Base-by-base conservation (phyloP, 2,888 invertebrate genomes). In the Panorpa germanica region DNA sequence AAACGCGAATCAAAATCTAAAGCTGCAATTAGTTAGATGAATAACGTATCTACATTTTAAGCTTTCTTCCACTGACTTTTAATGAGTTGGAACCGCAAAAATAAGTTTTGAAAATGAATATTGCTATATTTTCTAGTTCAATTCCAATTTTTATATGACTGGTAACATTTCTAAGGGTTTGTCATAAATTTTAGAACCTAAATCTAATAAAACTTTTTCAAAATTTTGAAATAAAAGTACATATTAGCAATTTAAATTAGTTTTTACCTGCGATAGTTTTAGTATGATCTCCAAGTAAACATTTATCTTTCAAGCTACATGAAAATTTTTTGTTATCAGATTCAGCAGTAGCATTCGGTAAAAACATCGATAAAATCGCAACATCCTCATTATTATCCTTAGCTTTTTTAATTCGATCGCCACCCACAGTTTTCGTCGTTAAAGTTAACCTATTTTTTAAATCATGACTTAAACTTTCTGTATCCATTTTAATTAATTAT, bases 301-400 rank as follows among this genome's bases (percentile, higher is more conserved):
- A 86, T 43, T 71, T 70, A 41, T 70, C 67, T 37, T 73, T 73
- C 43, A 78, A 56, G 39, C 70, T 65, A 57, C 86, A 86, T 50
- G 69, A 65, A 53, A 86, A 86, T 45, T 71, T 66, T 48, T 74
- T 75, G 46, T 71, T 73, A 44, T 70, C 70, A 44, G 65, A 65
- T 27, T 63, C 63, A 20, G 66, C 63, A 42, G 63, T 65, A 32
- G 51, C 48, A 36, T 64, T 63, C 25, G 82, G 74, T 36, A 83
- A 60, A 46, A 85, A 77, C 73, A 82, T 81, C 39, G 82, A 80
- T 43, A 85, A 59, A 43, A 86, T 71, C 31, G 85, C 85, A 36
- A 85, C 71, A 57, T 86, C 86, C 57, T 85, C 83, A 53, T 82
- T 80, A 48, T 72, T 72, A 44, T 81, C 78, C 55, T 72, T 67